These are phyloP conservation scores for Podarcis siculus DNA, from an alignment of 2,797 vertebrate genomes.

Conservation along the genomic window DNA sequence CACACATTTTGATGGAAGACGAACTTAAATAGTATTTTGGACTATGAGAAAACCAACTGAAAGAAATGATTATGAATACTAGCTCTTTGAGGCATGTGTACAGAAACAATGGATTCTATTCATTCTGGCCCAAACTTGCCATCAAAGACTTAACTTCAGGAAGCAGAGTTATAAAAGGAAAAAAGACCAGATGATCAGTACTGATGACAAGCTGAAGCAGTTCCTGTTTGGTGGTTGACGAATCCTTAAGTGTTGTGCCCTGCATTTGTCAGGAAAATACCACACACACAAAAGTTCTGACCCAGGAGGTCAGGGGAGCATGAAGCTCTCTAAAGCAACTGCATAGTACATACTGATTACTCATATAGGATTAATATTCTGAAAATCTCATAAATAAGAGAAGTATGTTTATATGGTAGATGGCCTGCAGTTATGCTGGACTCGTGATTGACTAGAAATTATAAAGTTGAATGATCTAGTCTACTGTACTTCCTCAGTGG, in stretches of 20 bases:
- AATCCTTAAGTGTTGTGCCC: not conserved
- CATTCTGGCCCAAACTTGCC: not conserved
- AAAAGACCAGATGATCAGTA: not conserved
- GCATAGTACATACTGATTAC: not conserved
- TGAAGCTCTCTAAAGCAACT: not conserved
- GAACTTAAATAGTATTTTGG: not conserved
- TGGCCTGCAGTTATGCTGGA: not conserved
- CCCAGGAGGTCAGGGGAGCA: not conserved
- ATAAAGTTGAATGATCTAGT: not conserved
- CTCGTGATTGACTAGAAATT: not conserved
- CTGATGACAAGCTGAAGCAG: not conserved
- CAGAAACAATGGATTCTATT: slow-evolving; percentile 7
- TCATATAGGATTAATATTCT: not conserved
- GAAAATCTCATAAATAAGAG: slow-evolving; percentile 5
- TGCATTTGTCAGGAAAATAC: not conserved
- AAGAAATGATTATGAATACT: not conserved
- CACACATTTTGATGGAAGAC: not conserved
- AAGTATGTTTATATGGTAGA: not conserved
- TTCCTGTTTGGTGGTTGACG: not conserved
- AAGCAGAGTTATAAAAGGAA: not conserved
- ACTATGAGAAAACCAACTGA: not conserved
- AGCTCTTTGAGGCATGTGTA: not conserved
- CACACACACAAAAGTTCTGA: not conserved
- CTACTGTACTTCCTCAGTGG: not conserved
- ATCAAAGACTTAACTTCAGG: not conserved